Conservation (phyloP, 2,113 vertebrate species). For the Meles meles region DNA sequence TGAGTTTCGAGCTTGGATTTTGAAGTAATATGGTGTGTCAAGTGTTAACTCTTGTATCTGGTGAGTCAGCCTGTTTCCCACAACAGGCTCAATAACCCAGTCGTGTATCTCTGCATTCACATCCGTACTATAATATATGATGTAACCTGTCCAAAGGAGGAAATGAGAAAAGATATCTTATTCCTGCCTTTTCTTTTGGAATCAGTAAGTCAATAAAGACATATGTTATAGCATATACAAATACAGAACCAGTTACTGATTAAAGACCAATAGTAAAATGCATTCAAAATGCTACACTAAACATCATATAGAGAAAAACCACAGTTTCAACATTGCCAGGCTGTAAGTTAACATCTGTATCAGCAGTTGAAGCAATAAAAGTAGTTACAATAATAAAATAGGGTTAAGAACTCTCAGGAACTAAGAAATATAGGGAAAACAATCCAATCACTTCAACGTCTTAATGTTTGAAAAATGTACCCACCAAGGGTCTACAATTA, state of each 20-base stretch:
- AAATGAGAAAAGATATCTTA: not conserved
- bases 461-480: not conserved
- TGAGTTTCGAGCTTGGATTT: constrained; percentile 98
- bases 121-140: constrained; percentile 99
- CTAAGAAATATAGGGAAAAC: not conserved
- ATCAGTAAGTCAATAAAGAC: not conserved
- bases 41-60: constrained; percentile 98
- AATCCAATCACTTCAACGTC: not conserved
- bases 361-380: not conserved
- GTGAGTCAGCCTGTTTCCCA: constrained; percentile 96
- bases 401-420: not conserved
- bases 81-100: constrained; percentile 98
- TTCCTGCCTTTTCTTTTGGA: constrained; percentile 16
- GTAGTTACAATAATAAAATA: not conserved
- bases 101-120: constrained; percentile 97
- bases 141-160: constrained; percentile 88
- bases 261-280: not conserved
- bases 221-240: not conserved
- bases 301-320: not conserved
- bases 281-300: not conserved
- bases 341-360: not conserved
- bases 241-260: not conserved
- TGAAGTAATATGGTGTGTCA: constrained; percentile 98
- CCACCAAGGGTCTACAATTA: not conserved
- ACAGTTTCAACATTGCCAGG: not conserved